Base-by-base conservation (phyloP, 2,113 vertebrate genomes). In the Eublepharis macularius region DNA sequence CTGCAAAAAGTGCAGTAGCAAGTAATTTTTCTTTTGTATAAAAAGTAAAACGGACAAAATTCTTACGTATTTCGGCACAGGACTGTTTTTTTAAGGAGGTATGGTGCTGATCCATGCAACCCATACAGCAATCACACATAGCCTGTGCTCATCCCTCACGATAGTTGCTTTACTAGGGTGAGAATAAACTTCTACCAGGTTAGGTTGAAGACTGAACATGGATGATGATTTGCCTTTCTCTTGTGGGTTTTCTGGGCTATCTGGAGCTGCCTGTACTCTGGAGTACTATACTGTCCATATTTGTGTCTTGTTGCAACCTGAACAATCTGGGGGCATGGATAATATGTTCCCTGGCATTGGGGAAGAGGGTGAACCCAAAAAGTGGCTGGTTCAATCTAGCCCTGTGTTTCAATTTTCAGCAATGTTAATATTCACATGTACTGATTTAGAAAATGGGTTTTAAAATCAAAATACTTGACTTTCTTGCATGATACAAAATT, bases 11-110 rank as follows among this genome's bases (percentile, higher is more conserved):
- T 34, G 63, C 36, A 69, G 76, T 92, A 73, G 39, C 76, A 90
- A 77, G 68, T 86, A 87, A 87, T 92, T 93, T 90, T 90, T 17
- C 68, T 91, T 85, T 49, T 34, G 41, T 72, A 29, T 41, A 63
- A 73, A 12, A 36, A 63, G 24, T 29, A 10, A 63, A 29, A 63
- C 10, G 24, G 10, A 19, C 63, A n/a, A 77, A 82, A 86, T 80
- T 77, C 76, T 81, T 2, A 87, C 93, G 81, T 57, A 24, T 87
- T 72, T 70, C 83, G 6, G 4, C 32, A 16, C 65, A 84, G 17
- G 4, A 63, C 60, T 69, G 54, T 39, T 36, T 68, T 68, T 69
- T 69, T 6, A 34, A n/a, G 32, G 12, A 11, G 65, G 65, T 4
- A 12, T 41, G n/a, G 24, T 51, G 26, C 16, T 7, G 24, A 21